Evolutionary conservation across 2,888 invertebrate species (phyloP).

Genomic region (Polyommatus iphigenia): DNA sequence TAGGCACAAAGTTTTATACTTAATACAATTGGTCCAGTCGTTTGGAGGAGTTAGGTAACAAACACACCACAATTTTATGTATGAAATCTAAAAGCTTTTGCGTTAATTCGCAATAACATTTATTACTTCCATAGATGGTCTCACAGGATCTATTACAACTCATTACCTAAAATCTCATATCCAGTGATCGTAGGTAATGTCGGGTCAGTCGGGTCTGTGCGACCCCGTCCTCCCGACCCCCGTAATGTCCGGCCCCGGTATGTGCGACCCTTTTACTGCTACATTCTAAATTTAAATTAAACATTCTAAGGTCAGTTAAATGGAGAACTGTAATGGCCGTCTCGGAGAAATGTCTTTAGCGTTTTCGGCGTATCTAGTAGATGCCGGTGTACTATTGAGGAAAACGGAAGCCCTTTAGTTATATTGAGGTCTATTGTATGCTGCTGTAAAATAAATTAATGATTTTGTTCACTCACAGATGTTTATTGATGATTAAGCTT

Average conservation of each 20-base stretch:
- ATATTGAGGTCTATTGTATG: too few species aligned
- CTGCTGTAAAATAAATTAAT: too few species aligned
- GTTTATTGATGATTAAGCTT: too few species aligned
- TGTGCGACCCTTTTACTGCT: slow-evolving; percentile 14
- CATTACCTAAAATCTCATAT: background rate
- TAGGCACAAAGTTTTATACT: too few species aligned
- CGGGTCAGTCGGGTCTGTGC: background rate
- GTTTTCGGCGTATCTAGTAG: background rate
- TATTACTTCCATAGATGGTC: background rate
- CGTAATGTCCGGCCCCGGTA: background rate
- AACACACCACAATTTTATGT: too few species aligned
- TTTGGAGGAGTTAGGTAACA: too few species aligned
- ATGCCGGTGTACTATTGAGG: too few species aligned
- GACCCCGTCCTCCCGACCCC: background rate
- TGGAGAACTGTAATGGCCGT: background rate
- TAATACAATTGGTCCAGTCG: too few species aligned
- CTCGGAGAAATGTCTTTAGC: background rate
- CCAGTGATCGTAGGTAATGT: background rate
- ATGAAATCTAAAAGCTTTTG: too few species aligned
- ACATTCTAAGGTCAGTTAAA: slow-evolving; percentile 20
- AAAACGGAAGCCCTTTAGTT: too few species aligned
- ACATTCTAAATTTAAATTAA: slow-evolving; percentile 28
- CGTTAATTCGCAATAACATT: too few species aligned
- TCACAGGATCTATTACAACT: background rate
- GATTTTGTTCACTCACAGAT: too few species aligned